Percentiles rank a stretch among this genome's conserved stretches.
Evolutionary conservation across 2,113 vertebrate genomes (phyloP).

Genomic region (Cairina moschata): DNA sequence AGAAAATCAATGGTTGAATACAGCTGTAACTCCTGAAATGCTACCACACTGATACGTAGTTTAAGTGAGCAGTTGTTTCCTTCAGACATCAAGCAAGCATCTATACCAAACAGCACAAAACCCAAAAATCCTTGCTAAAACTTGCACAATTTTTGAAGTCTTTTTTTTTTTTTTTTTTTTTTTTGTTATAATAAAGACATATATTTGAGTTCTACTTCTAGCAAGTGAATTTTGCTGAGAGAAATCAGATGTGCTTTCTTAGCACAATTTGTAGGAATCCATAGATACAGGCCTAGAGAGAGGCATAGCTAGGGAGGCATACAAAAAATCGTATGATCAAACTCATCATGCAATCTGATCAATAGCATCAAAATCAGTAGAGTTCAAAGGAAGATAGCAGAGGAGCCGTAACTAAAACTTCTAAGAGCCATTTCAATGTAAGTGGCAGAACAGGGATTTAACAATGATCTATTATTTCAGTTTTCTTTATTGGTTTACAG

Average conservation of each 20-base stretch:
- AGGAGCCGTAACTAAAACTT: not conserved
- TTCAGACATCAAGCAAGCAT: not conserved
- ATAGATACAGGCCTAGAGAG: not conserved
- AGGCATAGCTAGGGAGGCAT: not conserved
- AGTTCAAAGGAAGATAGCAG: not conserved
- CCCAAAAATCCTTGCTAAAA: not conserved
- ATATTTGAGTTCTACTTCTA: not conserved
- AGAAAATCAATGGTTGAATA: not conserved
- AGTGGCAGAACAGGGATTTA: not conserved
- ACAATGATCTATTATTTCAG: not conserved
- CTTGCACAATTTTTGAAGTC: not conserved
- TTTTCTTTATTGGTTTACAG: not conserved
- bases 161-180: not conserved
- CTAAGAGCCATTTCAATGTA: not conserved
- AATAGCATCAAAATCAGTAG: not conserved
- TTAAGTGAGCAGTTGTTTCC: not conserved
- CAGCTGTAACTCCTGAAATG: not conserved
- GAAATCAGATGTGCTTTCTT: not conserved
- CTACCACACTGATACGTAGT: not conserved
- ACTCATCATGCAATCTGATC: not conserved
- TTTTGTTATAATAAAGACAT: not conserved
- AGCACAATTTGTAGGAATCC: not conserved
- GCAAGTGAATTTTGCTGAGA: not conserved
- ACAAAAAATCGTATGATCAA: not conserved
- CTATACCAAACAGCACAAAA: not conserved